A percentile compares a stretch with the other conserved stretches of the same genome.
These are phyloP conservation scores for Erynnis tages DNA, from an alignment of 2,888 invertebrate genomes.

Conservation along the genomic window DNA sequence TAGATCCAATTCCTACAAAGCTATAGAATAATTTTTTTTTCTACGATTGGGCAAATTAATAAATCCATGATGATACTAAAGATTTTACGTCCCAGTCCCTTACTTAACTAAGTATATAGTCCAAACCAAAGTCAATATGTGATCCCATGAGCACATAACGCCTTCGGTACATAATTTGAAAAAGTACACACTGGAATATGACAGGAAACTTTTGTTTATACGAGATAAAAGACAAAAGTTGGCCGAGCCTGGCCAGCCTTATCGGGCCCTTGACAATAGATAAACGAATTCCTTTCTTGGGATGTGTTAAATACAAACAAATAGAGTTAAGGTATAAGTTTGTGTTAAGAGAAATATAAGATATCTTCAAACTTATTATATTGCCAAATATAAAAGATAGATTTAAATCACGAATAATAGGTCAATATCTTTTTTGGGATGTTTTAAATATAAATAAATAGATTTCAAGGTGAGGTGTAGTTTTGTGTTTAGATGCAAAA, in stretches of 20 bases:
- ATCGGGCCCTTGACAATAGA: slow-evolving; percentile 62
- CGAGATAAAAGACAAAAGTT: slow-evolving; percentile 76
- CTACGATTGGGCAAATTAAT: no score
- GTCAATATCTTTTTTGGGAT: no score
- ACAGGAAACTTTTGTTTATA: slow-evolving; percentile 76
- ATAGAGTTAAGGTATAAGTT: slow-evolving; percentile 36
- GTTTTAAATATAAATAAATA: no score
- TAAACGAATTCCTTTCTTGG: slow-evolving; percentile 69
- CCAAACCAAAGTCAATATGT: slow-evolving; percentile 42
- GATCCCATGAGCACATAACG: slow-evolving; percentile 45
- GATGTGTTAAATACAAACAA: slow-evolving; percentile 74
- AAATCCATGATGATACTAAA: not conserved
- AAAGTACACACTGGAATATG: slow-evolving; percentile 42
- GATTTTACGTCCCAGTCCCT: not conserved
- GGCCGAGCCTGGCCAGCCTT: slow-evolving; percentile 63
- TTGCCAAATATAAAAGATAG: not conserved
- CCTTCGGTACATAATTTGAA: slow-evolving; percentile 31
- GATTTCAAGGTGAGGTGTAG: no score
- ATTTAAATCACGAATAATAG: not conserved
- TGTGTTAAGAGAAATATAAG: slow-evolving; percentile 2
- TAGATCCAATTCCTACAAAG: no score
- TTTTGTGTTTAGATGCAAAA: no score
- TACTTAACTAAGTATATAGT: not conserved
- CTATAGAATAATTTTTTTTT: no score
- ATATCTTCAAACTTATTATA: not conserved